Conservation (phyloP, 1,140 invertebrate species). For the Drosophila bipectinata region DNA sequence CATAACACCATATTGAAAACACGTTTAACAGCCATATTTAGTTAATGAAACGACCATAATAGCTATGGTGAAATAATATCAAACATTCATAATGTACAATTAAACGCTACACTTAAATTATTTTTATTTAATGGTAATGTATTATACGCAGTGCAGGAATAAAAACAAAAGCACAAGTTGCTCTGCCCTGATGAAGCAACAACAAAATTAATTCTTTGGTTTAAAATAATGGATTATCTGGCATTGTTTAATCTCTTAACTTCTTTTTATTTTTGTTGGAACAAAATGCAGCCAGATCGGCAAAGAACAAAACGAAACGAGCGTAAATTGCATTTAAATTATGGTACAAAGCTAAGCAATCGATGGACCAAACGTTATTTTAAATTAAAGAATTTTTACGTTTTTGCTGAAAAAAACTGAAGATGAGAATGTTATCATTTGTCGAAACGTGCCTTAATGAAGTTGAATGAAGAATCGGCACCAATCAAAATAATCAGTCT, state of each 20-base stretch:
- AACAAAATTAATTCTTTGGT: constrained; percentile 68
- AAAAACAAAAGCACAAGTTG: constrained; percentile 29
- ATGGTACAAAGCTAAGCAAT: constrained; percentile 66
- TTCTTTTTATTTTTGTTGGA: constrained; percentile 22
- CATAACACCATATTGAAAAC: constrained; percentile 40
- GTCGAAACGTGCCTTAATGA: constrained; percentile 61
- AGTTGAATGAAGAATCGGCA: constrained; percentile 23
- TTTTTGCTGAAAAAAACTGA: constrained; percentile 24
- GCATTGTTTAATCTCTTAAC: constrained; percentile 18
- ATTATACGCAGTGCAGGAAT: constrained; percentile 58
- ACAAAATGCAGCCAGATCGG: constrained; percentile 40
- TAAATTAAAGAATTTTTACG: constrained; percentile 70
- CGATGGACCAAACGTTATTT: constrained; percentile 47
- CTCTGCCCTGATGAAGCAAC: constrained; percentile 10
- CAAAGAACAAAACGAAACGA: constrained; percentile 27
- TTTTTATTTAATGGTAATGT: constrained; percentile 65
- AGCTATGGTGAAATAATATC: constrained; percentile 55
- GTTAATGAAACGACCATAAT: constrained; percentile 64
- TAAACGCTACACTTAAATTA: constrained; percentile 66
- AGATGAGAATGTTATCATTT: constrained; percentile 22
- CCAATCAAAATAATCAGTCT: constrained; percentile 45
- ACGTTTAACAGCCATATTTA: constrained; percentile 80
- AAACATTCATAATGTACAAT: constrained; percentile 71
- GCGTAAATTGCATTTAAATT: constrained; percentile 74
- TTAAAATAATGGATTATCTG: constrained; percentile 47